Base-by-base conservation (phyloP, 2,888 invertebrate species). In the Ypsolopha sequella region DNA sequence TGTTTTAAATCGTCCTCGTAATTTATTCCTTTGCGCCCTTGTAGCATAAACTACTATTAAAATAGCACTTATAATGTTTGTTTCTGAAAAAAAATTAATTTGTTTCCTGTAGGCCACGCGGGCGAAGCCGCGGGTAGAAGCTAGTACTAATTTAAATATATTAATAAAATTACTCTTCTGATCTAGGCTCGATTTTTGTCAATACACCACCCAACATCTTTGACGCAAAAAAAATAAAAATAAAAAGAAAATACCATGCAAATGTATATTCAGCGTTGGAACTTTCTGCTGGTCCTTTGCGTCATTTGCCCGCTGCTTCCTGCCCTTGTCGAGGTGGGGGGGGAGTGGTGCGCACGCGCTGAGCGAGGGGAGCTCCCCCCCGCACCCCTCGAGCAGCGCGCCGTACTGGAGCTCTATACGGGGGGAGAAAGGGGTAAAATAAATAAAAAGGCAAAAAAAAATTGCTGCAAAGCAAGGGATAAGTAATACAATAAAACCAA, bases 241-340 rank as follows among this genome's bases (percentile, higher is more conserved):
- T 60, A 64, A 66, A 59, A 64, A 63, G 66, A 74, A 68, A 91
- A 89, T 91, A 95, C 95, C 94, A 82, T 93, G 93, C 66, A 93
- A 89, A 81, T 95, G 94, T 68, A 93, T 92, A 88, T 93, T 93
- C 87, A 93, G 91, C 88, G 92, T 91, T 65, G 91, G 91, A 65
- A 93, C 80, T 84, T 91, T 92, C 73, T 94, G 93, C 72, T 92
- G 85, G 61, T 91, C 91, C 70, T 92, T 90, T 59, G 91, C 91
- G 65, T 91, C 89, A 64, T 91, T 81, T 75, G 91, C 91, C 57
- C 91, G 88, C 56, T 75, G 77, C 4, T 77, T 70, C 11, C 81
- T 76, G 52, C 79, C 90, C 68, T 92, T 92, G 85, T 92, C 92
- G 56, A 77, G 70, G 74, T 76, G 73, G 74, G 80, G 76, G 79